These are phyloP conservation scores for Halichondria panicea DNA, from an alignment of 37 sponge, comb jelly and placozoan species.

Conservation along the genomic window DNA sequence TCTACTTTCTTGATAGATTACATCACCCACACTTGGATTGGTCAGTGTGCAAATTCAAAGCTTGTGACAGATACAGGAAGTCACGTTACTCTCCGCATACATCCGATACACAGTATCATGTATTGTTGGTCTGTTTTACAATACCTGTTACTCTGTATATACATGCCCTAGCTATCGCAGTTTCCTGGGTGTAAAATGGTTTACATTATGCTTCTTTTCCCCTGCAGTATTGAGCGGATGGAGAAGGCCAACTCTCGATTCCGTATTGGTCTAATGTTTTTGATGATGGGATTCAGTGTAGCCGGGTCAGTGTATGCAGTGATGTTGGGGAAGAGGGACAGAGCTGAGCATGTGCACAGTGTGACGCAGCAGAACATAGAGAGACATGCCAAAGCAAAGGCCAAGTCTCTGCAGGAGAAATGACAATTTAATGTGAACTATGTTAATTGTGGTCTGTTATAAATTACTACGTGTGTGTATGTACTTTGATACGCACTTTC, in stretches of 20 bases:
- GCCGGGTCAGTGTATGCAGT: conserved; percentile 42
- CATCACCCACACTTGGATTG: too few relatives aligned
- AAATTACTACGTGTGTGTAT: too few relatives aligned
- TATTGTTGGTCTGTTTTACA: not conserved
- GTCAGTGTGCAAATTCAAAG: too few relatives aligned
- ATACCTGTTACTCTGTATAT: not conserved
- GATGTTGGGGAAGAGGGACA: conserved; percentile 19
- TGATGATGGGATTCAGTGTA: conserved; percentile 44
- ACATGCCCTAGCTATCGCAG: not conserved
- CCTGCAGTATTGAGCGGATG: conserved; percentile 38
- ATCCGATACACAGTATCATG: too few relatives aligned
- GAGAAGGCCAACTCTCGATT: conserved; percentile 69
- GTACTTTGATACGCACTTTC: too few relatives aligned
- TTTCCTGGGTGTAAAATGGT: too few relatives aligned
- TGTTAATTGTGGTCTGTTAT: too few relatives aligned
- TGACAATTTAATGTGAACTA: too few relatives aligned
- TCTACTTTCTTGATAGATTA: too few relatives aligned
- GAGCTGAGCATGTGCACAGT: conserved; percentile 1
- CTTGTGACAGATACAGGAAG: too few relatives aligned
- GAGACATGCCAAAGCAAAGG: conserved; percentile 3
- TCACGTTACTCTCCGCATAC: too few relatives aligned
- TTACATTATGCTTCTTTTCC: not conserved
- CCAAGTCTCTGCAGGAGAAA: too few relatives aligned
- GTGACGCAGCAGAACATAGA: conserved; percentile 19
- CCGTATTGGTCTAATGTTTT: conserved; percentile 56